A percentile compares a stretch with the other conserved stretches of the same genome.
phyloP scores from a whole-genome alignment of 2,113 vertebrate genomes.

The Sporophila hypoxantha region DNA sequence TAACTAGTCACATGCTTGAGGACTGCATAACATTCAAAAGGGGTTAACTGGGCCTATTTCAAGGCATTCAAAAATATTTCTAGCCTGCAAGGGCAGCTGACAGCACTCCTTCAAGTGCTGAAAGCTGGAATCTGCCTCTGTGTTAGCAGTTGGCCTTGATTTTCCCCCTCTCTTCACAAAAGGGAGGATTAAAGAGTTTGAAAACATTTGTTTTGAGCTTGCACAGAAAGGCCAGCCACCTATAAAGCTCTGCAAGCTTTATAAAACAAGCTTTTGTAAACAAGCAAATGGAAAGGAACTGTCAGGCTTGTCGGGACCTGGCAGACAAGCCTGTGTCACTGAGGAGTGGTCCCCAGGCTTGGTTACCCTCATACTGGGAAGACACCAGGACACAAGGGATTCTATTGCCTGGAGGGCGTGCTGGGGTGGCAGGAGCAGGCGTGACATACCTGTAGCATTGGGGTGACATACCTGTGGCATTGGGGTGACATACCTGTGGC shows the following conservation, averaged over 20 bases:
- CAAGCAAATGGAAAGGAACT: neutral
- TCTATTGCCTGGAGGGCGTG: fast-evolving
- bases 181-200: slow-evolving; percentile 7
- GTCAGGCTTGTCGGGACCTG: neutral
- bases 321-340: neutral
- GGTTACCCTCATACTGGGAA: fast-evolving
- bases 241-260: neutral
- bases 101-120: neutral
- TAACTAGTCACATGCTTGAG: neutral
- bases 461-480: slow-evolving; percentile 80
- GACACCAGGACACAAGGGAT: neutral
- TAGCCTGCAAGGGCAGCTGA: neutral
- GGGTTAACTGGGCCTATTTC: neutral
- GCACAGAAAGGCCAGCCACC: neutral
- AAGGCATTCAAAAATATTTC: neutral
- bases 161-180: neutral
- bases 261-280: neutral
- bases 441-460: slow-evolving; percentile 83
- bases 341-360: neutral
- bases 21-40: neutral
- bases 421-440: neutral
- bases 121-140: slow-evolving; percentile 5
- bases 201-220: slow-evolving; percentile 20
- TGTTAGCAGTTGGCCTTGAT: neutral
- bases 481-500: slow-evolving; percentile 81